Conservation (phyloP, 2,797 vertebrate species). For the Knipowitschia caucasica region DNA sequence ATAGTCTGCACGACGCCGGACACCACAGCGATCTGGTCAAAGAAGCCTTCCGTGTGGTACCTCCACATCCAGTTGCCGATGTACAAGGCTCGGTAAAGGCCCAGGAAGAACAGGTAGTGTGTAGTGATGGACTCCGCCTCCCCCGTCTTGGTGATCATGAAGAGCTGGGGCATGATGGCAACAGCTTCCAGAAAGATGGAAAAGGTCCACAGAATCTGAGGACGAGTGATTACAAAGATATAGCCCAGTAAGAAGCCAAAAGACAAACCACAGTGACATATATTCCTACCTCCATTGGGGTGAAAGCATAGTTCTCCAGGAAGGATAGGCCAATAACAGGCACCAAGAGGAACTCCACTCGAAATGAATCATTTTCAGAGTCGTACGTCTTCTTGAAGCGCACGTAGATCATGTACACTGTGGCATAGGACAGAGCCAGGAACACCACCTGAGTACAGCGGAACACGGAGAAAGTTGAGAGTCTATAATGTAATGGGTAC, state of each 20-base stretch:
- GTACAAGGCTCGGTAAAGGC: slow-evolving; percentile 90
- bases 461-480: background rate
- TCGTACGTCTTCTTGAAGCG: slow-evolving; percentile 84
- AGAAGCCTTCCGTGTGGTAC: slow-evolving; percentile 89
- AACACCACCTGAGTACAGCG: slow-evolving; percentile 83
- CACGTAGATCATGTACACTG: slow-evolving; percentile 89
- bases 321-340: slow-evolving; percentile 90
- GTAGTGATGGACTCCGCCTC: slow-evolving; percentile 95
- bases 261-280: background rate
- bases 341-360: slow-evolving; percentile 90
- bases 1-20: slow-evolving; percentile 95
- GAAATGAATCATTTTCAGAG: slow-evolving; percentile 88
- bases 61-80: slow-evolving; percentile 95
- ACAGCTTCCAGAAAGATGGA: slow-evolving; percentile 95
- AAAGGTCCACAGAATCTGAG: slow-evolving; percentile 93
- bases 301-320: slow-evolving; percentile 89
- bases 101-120: slow-evolving; percentile 94
- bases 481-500: no score
- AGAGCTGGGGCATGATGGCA: slow-evolving; percentile 94
- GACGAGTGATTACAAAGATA: background rate
- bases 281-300: slow-evolving; percentile 84
- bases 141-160: slow-evolving; percentile 95
- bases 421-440: slow-evolving; percentile 85
- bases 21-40: slow-evolving; percentile 91
- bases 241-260: background rate